A percentile compares a stretch with the other conserved stretches of the same genome.
Conservation (phyloP, 1,140 invertebrate genomes). For the Heterodera carotae region DNA sequence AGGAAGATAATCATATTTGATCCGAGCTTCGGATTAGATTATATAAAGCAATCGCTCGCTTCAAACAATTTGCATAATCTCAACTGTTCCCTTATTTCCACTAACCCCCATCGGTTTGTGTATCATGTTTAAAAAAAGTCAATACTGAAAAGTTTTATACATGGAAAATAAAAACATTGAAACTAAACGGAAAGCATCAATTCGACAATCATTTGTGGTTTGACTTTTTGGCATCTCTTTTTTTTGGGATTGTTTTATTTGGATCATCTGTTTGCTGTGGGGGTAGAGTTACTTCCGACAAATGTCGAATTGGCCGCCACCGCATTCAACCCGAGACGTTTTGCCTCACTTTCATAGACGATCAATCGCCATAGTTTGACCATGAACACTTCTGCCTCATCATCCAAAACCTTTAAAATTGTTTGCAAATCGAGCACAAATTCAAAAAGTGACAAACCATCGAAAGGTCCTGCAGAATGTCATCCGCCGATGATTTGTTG, state of each 20-base stretch:
- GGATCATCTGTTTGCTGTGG: background rate
- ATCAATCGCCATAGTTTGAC: constrained; percentile 99
- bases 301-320: background rate
- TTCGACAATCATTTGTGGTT: background rate
- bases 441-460: constrained; percentile 75
- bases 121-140: too few species aligned
- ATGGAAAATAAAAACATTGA: constrained; percentile 2
- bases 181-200: background rate
- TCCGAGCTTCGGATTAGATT: too few species aligned
- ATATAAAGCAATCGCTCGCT: too few species aligned
- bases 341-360: constrained; percentile 98
- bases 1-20: too few species aligned
- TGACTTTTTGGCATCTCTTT: too few species aligned
- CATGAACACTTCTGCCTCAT: constrained; percentile 98
- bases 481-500: constrained; percentile 84
- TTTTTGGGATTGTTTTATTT: background rate
- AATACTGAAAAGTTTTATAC: too few species aligned
- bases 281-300: background rate
- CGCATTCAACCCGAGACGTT: constrained; percentile 72
- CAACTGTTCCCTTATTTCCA: too few species aligned
- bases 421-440: background rate
- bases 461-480: constrained; percentile 94
- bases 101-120: too few species aligned
- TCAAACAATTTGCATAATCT: too few species aligned
- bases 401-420: constrained; percentile 82